Evolutionary conservation across 2,797 vertebrate genomes (phyloP).

Genomic region (Orientallactaga sibirica): DNA sequence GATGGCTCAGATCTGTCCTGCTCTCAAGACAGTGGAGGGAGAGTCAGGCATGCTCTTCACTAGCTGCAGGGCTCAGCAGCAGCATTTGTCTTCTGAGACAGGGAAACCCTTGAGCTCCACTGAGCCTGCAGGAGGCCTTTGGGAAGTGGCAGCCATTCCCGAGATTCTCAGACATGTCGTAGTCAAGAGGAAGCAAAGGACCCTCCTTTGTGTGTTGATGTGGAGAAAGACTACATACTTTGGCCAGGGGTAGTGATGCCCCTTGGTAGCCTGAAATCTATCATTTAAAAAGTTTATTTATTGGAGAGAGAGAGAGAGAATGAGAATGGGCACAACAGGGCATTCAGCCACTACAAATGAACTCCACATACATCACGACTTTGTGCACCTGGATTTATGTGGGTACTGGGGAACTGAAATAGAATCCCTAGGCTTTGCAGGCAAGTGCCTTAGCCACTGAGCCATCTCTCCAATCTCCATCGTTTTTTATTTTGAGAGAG

Average conservation of each 20-base stretch:
- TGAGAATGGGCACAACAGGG: too few relatives aligned
- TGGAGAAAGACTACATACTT: constrained; percentile 38
- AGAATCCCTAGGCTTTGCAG: too few relatives aligned
- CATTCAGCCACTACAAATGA: too few relatives aligned
- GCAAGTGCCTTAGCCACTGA: too few relatives aligned
- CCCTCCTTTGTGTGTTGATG: neutral
- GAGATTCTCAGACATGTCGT: neutral
- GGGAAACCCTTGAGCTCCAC: neutral
- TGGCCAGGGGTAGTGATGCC: constrained; percentile 65
- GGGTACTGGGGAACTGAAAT: too few relatives aligned
- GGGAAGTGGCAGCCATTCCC: neutral
- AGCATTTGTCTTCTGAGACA: neutral
- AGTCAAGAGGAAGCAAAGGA: neutral
- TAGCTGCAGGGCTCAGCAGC: neutral
- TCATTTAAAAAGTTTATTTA: constrained; percentile 2
- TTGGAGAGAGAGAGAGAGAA: too few relatives aligned
- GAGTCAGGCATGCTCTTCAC: neutral
- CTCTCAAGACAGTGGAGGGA: neutral
- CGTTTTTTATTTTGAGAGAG: too few relatives aligned
- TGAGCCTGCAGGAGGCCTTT: neutral
- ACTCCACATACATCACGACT: too few relatives aligned
- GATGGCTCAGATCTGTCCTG: neutral
- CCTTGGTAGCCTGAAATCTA: constrained; percentile 72
- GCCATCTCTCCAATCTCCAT: too few relatives aligned
- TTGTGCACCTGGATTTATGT: too few relatives aligned